These are phyloP conservation scores for Coelinius sp. DNA, from an alignment of 2,888 invertebrate genomes.

Conservation along the genomic window DNA sequence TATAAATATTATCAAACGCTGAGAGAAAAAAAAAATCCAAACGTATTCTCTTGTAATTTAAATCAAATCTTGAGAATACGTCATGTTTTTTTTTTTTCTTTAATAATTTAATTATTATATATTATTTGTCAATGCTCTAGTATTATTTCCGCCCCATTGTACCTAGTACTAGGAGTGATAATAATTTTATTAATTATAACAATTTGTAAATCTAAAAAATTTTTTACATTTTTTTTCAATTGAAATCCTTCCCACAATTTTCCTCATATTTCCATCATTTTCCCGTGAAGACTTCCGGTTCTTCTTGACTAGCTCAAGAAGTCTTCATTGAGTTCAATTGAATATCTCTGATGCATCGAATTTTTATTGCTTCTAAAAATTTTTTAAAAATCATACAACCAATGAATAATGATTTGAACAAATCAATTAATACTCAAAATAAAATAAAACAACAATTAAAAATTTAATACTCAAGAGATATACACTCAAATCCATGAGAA, in stretches of 20 bases:
- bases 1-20: conserved; percentile 53
- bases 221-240: conserved; percentile 30
- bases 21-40: conserved; percentile 22
- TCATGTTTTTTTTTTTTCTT: not conserved
- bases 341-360: no score
- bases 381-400: not conserved
- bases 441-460: not conserved
- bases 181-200: conserved; percentile 62
- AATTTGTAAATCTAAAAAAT: conserved; percentile 41
- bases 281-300: not conserved
- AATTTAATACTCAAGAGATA: no score
- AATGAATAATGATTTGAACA: no score
- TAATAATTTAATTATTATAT: not conserved
- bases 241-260: not conserved
- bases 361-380: not conserved
- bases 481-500: no score
- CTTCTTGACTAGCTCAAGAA: not conserved
- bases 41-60: not conserved
- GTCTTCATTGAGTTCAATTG: not conserved
- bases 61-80: not conserved
- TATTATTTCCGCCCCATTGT: conserved; percentile 54
- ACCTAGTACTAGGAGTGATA: conserved; percentile 66
- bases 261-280: not conserved
- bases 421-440: not conserved
- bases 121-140: conserved; percentile 30